Evolutionary conservation across 2,888 invertebrate genomes (phyloP).

Genomic region (Dynastes maya): DNA sequence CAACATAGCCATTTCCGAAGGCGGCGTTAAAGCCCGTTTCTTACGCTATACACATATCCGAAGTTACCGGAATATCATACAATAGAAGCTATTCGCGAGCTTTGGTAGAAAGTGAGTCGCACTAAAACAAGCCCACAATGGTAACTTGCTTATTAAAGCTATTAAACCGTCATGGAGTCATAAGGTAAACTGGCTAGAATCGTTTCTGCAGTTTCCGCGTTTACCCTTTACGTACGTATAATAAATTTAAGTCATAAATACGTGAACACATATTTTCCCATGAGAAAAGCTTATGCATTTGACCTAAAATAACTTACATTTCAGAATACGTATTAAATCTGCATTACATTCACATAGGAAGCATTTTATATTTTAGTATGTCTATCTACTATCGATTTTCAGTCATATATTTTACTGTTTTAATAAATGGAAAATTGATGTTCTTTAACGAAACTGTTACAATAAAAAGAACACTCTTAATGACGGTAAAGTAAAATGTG

Average conservation of each 20-base stretch:
- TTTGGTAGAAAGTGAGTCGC: background rate
- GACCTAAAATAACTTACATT: background rate
- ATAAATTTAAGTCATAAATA: background rate
- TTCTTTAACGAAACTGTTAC: too few relatives aligned
- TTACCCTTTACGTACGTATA: background rate
- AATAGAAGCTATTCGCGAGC: background rate
- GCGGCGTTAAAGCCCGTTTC: background rate
- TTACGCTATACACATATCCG: background rate
- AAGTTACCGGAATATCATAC: background rate
- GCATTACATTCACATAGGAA: too few relatives aligned
- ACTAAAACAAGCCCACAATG: background rate
- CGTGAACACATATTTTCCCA: background rate
- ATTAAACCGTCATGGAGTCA: conserved; percentile 8
- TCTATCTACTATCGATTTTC: too few relatives aligned
- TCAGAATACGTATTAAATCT: background rate
- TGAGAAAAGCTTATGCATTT: background rate
- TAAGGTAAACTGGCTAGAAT: conserved; percentile 1
- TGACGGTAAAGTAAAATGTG: too few relatives aligned
- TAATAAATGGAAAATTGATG: too few relatives aligned
- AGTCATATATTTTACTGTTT: too few relatives aligned
- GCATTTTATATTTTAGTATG: too few relatives aligned
- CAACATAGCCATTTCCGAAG: background rate
- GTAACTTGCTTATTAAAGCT: conserved; percentile 18
- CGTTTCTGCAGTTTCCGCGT: conserved; percentile 10
- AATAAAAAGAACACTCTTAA: too few relatives aligned